These are phyloP conservation scores for Oryzias curvinotus DNA, from an alignment of 2,113 vertebrate genomes.

Conservation along the genomic window DNA sequence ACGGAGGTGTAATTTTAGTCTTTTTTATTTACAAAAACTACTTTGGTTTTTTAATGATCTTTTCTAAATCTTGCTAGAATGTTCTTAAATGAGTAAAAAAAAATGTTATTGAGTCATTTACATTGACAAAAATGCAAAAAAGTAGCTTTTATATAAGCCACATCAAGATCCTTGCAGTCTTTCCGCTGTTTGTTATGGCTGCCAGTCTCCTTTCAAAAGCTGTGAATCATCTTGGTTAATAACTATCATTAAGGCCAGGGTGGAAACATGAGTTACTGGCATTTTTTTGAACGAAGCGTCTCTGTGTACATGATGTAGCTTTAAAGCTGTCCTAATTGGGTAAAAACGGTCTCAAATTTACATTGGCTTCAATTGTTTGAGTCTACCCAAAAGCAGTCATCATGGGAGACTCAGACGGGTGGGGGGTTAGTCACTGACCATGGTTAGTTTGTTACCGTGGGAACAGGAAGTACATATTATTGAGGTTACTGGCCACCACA, in stretches of 20 bases:
- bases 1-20: conserved; percentile 45
- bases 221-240: conserved; percentile 46
- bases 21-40: conserved; percentile 48
- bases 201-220: conserved; percentile 34
- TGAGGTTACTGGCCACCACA: conserved; percentile 52
- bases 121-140: conserved; percentile 7
- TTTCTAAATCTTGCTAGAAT: conserved; percentile 5
- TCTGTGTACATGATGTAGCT: conserved; percentile 22
- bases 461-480: conserved; percentile 76
- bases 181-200: conserved; percentile 54
- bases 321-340: conserved; percentile 18
- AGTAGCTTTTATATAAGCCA: conserved; percentile 17
- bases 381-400: conserved; percentile 21
- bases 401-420: conserved; percentile 39
- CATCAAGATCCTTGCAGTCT: conserved; percentile 36
- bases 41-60: conserved; percentile 45
- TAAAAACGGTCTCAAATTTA: conserved; percentile 26
- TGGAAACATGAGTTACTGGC: conserved; percentile 42
- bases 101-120: conserved; percentile 30
- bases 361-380: conserved; percentile 13
- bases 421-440: conserved; percentile 45
- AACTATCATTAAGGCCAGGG: conserved; percentile 33
- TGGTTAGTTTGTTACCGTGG: conserved; percentile 55
- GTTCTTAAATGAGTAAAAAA: neutral
- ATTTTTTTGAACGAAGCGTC: conserved; percentile 38